These are phyloP conservation scores for Ivindomyrus marchei DNA, from an alignment of 2,113 vertebrate genomes.

Conservation along the genomic window DNA sequence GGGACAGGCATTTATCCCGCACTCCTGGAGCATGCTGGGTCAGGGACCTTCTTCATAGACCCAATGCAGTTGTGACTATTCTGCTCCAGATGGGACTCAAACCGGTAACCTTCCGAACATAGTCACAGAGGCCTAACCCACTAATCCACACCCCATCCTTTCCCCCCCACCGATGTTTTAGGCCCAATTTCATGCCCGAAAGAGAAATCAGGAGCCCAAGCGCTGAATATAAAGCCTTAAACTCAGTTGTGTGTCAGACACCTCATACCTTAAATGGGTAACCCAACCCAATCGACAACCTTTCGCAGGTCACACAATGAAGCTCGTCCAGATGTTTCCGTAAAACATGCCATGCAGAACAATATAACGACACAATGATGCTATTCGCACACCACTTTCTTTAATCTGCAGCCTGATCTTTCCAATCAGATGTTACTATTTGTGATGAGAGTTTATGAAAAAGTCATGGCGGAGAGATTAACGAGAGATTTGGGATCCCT, in stretches of 20 bases:
- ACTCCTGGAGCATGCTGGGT: neutral
- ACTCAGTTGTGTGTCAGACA: neutral
- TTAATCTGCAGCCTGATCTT: neutral
- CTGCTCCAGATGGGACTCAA: neutral
- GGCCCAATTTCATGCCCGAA: neutral
- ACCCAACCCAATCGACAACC: neutral
- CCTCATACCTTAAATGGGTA: neutral
- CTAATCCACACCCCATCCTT: neutral
- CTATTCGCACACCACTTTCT: neutral
- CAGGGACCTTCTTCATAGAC: neutral
- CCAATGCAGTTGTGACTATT: neutral
- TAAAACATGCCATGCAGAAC: neutral
- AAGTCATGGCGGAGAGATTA: neutral
- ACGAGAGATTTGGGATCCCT: neutral
- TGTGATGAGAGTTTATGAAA: neutral
- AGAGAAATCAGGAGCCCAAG: neutral
- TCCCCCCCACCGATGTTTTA: neutral
- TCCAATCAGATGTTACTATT: neutral
- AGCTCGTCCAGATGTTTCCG: neutral
- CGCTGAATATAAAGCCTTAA: neutral
- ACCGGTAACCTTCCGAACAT: neutral
- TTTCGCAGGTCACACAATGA: neutral
- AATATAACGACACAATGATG: neutral
- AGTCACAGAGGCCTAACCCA: neutral
- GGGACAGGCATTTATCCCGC: neutral